These are phyloP conservation scores for Porites rus DNA, from an alignment of 92 coral and sea anemone species.

Conservation along the genomic window DNA sequence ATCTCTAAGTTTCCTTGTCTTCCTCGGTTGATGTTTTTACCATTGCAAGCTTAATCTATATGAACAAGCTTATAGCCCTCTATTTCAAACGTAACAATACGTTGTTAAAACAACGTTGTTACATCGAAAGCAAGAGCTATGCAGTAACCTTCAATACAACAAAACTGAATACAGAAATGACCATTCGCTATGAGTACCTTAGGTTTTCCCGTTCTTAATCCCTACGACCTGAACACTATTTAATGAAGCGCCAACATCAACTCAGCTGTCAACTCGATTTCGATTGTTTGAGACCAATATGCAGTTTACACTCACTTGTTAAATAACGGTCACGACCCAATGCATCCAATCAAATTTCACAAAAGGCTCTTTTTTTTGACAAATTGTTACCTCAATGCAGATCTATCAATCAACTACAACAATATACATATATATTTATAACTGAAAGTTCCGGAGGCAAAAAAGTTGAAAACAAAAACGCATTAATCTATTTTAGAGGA, in stretches of 20 bases:
- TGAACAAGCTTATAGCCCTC: too few relatives aligned
- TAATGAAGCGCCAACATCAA: not conserved
- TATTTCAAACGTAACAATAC: too few relatives aligned
- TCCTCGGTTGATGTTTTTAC: too few relatives aligned
- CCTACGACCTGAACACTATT: not conserved
- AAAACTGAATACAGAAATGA: too few relatives aligned
- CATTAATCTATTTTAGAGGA: not conserved
- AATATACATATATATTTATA: conserved; percentile 10
- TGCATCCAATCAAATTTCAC: conserved; percentile 1
- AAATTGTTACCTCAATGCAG: conserved; percentile 13
- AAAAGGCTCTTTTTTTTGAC: not conserved
- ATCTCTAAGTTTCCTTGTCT: too few relatives aligned
- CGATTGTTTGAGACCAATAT: not conserved
- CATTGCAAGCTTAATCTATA: too few relatives aligned
- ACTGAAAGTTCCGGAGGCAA: conserved; percentile 34
- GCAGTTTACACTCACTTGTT: too few relatives aligned
- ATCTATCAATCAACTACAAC: conserved; percentile 20
- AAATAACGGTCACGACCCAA: too few relatives aligned
- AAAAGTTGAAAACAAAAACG: not conserved
- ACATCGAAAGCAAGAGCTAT: too few relatives aligned
- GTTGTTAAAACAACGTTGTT: too few relatives aligned
- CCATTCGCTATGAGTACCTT: not conserved
- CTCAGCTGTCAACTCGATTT: not conserved
- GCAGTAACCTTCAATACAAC: too few relatives aligned
- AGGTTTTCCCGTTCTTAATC: not conserved